A percentile compares a stretch with the other conserved stretches of the same genome.
Conservation (phyloP, 2,888 invertebrate genomes). For the Timandra comae region DNA sequence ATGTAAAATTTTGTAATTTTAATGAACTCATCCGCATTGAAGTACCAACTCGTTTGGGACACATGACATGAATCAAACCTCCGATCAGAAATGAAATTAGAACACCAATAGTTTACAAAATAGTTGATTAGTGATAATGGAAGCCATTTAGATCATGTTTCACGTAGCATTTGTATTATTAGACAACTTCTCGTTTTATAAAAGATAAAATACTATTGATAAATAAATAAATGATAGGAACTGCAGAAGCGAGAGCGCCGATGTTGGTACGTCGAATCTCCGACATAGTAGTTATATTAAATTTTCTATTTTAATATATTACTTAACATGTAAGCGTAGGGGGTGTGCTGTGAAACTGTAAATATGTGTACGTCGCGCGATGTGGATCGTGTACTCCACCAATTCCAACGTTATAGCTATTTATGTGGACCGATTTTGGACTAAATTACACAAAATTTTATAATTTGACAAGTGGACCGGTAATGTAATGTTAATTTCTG, state of each 20-base stretch:
- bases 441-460: conserved; percentile 14
- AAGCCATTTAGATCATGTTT: conserved; percentile 58
- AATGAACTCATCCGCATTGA: conserved; percentile 10
- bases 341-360: conserved; percentile 55
- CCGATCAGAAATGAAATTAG: conserved; percentile 43
- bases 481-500: conserved; percentile 49
- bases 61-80: conserved; percentile 40
- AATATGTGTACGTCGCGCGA: conserved; percentile 41
- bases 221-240: conserved; percentile 31
- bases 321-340: conserved; percentile 54
- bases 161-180: conserved; percentile 69
- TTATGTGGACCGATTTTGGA: conserved; percentile 32
- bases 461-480: conserved; percentile 38
- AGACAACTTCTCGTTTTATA: conserved; percentile 61
- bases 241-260: conserved; percentile 39
- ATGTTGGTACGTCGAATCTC: conserved; percentile 64
- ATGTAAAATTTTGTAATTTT: too few relatives aligned
- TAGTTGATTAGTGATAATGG: conserved; percentile 57
- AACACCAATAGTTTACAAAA: conserved; percentile 66
- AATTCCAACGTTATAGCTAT: conserved; percentile 32
- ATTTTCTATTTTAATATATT: conserved; percentile 76
- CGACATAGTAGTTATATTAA: conserved; percentile 62
- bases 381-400: conserved; percentile 32
- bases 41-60: conserved; percentile 16
- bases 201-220: conserved; percentile 24